Evolutionary conservation across 2,113 vertebrate genomes (phyloP).

Genomic region (Capricornis sumatraensis): DNA sequence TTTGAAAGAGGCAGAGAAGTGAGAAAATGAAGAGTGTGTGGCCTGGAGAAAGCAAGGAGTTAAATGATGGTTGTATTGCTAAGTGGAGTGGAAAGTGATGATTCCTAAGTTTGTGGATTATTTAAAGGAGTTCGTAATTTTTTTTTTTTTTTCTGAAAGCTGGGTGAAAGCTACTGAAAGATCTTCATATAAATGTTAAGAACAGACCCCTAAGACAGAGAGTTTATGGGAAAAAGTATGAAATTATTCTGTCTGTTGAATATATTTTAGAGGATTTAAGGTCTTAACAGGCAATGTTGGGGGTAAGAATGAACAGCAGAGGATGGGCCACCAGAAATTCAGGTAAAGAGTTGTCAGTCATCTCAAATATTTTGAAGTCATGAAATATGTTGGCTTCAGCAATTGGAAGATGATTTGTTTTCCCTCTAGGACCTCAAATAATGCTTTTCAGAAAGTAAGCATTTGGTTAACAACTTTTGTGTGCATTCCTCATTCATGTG

Average conservation of each 20-base stretch:
- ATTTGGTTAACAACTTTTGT: neutral
- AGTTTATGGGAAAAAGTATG: neutral
- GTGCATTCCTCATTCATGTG: neutral
- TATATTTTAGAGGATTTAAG: neutral
- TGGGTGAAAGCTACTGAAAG: neutral
- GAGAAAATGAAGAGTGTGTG: neutral
- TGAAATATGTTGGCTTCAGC: neutral
- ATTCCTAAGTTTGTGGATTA: neutral
- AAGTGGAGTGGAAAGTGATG: neutral
- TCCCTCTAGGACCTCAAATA: neutral
- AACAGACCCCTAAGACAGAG: neutral
- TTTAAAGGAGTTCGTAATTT: neutral
- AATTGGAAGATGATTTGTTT: neutral
- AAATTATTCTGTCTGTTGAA: neutral
- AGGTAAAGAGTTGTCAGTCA: neutral
- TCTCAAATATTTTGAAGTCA: neutral
- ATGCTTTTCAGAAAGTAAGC: neutral
- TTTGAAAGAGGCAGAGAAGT: neutral
- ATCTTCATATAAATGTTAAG: neutral
- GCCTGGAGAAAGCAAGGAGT: neutral
- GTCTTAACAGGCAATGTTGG: neutral
- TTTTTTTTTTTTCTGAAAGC: neutral
- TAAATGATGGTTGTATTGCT: neutral
- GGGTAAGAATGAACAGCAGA: neutral
- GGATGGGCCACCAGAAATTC: neutral